Conservation (phyloP, 2,113 vertebrate species). For the Octodon degus region DNA sequence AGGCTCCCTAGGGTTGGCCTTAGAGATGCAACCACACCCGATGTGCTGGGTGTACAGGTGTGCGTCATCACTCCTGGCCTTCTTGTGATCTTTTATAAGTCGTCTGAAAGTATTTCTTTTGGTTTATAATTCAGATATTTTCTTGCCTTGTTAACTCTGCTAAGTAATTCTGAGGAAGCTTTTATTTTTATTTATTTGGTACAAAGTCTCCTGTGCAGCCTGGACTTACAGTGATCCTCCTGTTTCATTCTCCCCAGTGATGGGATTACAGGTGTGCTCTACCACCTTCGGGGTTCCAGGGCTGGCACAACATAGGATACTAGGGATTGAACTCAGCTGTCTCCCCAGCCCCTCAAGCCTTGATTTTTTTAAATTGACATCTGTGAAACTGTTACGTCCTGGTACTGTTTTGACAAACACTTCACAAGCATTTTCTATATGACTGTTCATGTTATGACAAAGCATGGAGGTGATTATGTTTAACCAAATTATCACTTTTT, state of each 20-base stretch:
- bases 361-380: conserved; percentile 48
- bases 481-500: background rate
- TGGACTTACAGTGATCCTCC: too few relatives aligned
- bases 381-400: background rate
- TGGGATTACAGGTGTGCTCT: too few relatives aligned
- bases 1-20: background rate
- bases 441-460: conserved; percentile 33
- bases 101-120: conserved; percentile 22
- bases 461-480: background rate
- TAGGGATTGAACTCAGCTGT: too few relatives aligned
- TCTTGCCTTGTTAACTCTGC: conserved; percentile 25
- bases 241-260: too few relatives aligned
- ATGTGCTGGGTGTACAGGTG: background rate
- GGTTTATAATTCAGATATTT: conserved; percentile 58
- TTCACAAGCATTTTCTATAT: conserved; percentile 45
- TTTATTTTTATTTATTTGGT: conserved; percentile 3
- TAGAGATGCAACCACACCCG: background rate
- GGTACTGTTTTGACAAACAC: conserved; percentile 62
- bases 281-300: too few relatives aligned
- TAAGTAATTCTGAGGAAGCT: conserved; percentile 43
- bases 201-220: too few relatives aligned
- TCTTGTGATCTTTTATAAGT: background rate
- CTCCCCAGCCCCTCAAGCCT: background rate
- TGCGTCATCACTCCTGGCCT: background rate
- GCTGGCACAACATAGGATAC: too few relatives aligned